Conservation (phyloP, 2,888 invertebrate species). For the Adelognathus sp. region DNA sequence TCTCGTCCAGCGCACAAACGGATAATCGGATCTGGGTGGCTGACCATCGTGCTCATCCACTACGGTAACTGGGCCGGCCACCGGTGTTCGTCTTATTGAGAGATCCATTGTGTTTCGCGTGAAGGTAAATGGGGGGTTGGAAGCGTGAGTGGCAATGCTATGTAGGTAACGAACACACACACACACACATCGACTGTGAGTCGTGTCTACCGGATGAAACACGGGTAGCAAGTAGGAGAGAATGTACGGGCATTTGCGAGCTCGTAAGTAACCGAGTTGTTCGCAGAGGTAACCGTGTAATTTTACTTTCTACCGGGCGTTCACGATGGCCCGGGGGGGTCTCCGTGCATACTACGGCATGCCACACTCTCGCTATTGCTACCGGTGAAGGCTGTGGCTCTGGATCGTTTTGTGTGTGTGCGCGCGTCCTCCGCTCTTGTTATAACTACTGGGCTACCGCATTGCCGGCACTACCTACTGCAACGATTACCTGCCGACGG, state of each 20-base stretch:
- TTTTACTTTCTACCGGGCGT: slow-evolving; percentile 68
- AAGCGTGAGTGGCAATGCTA: slow-evolving; percentile 13
- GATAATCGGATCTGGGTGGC: slow-evolving; percentile 45
- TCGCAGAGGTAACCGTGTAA: slow-evolving; percentile 68
- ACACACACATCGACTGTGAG: not conserved
- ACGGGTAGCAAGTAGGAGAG: slow-evolving; percentile 35
- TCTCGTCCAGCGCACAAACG: slow-evolving; percentile 33
- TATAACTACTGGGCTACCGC: slow-evolving; percentile 55
- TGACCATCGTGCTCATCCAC: slow-evolving; percentile 34
- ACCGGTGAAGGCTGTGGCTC: slow-evolving; percentile 36
- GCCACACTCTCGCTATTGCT: slow-evolving; percentile 51
- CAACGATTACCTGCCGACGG: slow-evolving; percentile 52
- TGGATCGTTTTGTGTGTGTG: not conserved
- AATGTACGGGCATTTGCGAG: slow-evolving; percentile 31
- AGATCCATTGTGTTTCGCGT: slow-evolving; percentile 33
- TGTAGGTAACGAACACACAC: not conserved
- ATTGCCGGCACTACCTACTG: slow-evolving; percentile 51
- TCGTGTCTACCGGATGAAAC: slow-evolving; percentile 11
- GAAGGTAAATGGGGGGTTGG: slow-evolving; percentile 10
- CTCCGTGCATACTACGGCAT: slow-evolving; percentile 31
- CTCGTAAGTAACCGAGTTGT: slow-evolving; percentile 50
- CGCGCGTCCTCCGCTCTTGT: slow-evolving; percentile 36
- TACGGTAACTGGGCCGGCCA: not conserved
- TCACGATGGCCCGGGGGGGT: slow-evolving; percentile 63
- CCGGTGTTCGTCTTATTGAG: slow-evolving; percentile 26